Percentiles rank a stretch among this genome's conserved stretches.
phyloP scores from a whole-genome alignment of 1,140 invertebrate genomes.

The Episyrphus balteatus region DNA sequence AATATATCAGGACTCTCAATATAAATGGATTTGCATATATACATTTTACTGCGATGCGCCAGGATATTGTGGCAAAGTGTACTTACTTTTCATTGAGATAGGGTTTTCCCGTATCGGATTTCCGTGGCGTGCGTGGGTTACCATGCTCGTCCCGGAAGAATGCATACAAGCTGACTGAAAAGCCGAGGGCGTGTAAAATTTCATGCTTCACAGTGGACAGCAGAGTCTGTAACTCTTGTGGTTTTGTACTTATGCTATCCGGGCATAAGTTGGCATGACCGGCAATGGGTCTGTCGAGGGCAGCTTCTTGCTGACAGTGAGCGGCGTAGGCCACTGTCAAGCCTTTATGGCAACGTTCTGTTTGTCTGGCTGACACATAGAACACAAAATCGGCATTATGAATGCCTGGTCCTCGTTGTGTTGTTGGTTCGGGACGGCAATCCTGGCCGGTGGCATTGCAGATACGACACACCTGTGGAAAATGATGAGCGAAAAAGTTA shows the following conservation, averaged over 20 bases:
- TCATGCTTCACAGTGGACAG: slow-evolving; percentile 98
- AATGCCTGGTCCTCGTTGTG: slow-evolving; percentile 57
- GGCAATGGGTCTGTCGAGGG: slow-evolving; percentile 88
- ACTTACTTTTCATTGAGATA: slow-evolving; percentile 76
- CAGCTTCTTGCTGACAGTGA: slow-evolving; percentile 94
- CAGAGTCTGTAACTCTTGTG: slow-evolving; percentile 83
- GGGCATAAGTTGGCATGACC: slow-evolving; percentile 98
- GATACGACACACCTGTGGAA: slow-evolving; percentile 67
- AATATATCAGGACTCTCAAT: background rate
- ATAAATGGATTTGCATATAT: slow-evolving; percentile 1
- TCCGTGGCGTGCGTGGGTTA: slow-evolving; percentile 67
- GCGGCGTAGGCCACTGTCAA: slow-evolving; percentile 93
- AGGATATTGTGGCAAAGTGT: background rate
- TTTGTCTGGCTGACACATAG: slow-evolving; percentile 90
- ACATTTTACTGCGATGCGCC: background rate
- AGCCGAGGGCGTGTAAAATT: slow-evolving; percentile 93
- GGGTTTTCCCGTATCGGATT: slow-evolving; percentile 76
- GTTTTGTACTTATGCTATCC: slow-evolving; percentile 84
- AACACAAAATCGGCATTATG: slow-evolving; percentile 88
- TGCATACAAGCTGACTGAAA: slow-evolving; percentile 89
- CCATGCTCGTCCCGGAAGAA: slow-evolving; percentile 74
- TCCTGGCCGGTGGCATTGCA: slow-evolving; percentile 76
- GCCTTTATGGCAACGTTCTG: slow-evolving; percentile 78
- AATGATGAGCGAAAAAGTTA: slow-evolving; percentile 6
- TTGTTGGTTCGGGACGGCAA: slow-evolving; percentile 44